Percentiles rank a stretch among this genome's conserved stretches.
Conservation (phyloP, 2,797 vertebrate species). For the Anguilla megastoma region DNA sequence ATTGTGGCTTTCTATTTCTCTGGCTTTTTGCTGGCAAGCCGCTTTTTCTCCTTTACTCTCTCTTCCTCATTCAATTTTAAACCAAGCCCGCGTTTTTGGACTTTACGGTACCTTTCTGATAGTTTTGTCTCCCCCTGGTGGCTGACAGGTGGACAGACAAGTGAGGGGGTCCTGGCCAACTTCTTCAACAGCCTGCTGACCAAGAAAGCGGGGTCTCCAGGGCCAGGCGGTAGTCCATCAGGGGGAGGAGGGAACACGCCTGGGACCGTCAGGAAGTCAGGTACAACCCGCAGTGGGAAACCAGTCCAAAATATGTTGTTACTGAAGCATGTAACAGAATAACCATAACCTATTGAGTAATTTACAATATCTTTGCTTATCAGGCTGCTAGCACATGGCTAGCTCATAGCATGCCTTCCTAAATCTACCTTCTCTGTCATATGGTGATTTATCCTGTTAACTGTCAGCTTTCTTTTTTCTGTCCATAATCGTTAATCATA, state of each 20-base stretch:
- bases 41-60: background rate
- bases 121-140: background rate
- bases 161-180: slow-evolving; percentile 96
- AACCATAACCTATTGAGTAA: background rate
- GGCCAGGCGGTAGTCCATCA: slow-evolving; percentile 76
- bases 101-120: background rate
- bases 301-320: background rate
- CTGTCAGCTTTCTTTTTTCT: background rate
- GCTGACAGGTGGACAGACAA: slow-evolving; percentile 87
- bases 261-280: slow-evolving; percentile 92
- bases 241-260: slow-evolving; percentile 83
- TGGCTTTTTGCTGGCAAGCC: background rate
- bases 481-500: background rate
- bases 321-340: background rate
- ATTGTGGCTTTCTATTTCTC: background rate
- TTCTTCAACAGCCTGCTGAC: slow-evolving; percentile 98
- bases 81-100: background rate
- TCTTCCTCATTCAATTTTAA: background rate
- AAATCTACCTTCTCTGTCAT: background rate
- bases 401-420: background rate
- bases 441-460: background rate
- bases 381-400: background rate
- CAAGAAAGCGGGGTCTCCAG: slow-evolving; percentile 93
- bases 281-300: slow-evolving; percentile 60
- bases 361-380: background rate